These are phyloP conservation scores for Macrobrachium nipponense DNA, from an alignment of 1,140 invertebrate species.

Conservation along the genomic window DNA sequence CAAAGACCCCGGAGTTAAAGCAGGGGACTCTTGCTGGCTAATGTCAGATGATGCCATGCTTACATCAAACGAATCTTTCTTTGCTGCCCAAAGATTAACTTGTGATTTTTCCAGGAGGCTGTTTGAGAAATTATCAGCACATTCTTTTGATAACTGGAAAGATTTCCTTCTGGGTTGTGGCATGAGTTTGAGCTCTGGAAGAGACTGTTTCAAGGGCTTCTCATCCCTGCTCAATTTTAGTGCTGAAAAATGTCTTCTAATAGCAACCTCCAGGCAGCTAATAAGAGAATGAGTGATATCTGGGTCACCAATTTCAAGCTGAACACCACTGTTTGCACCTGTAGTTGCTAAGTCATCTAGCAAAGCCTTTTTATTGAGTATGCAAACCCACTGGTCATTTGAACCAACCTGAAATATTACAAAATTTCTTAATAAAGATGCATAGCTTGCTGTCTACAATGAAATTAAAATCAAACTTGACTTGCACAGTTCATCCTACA, in stretches of 20 bases:
- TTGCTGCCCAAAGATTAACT: conserved; percentile 44
- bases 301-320: conserved; percentile 59
- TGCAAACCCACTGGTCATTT: conserved; percentile 57
- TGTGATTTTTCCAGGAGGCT: conserved; percentile 42
- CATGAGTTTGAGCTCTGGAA: background rate
- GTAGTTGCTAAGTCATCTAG: conserved; percentile 34
- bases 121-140: conserved; percentile 54
- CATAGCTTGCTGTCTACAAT: background rate
- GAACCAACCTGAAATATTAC: conserved; percentile 51
- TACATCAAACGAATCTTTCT: conserved; percentile 31
- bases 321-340: conserved; percentile 43
- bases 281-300: conserved; percentile 48
- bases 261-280: conserved; percentile 51
- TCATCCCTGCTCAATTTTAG: conserved; percentile 8
- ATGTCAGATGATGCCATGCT: conserved; percentile 36
- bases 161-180: conserved; percentile 27
- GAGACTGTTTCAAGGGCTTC: background rate
- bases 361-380: conserved; percentile 56
- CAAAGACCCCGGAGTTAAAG: too few species aligned
- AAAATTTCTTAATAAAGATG: background rate
- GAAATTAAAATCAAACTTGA: background rate
- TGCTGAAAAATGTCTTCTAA: conserved; percentile 37
- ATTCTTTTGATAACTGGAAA: conserved; percentile 45
- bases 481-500: background rate
- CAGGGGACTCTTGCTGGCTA: background rate